Percentiles rank a stretch among this genome's conserved stretches.
Conservation (phyloP, 2,113 vertebrate genomes). For the Salvelinus fontinalis region DNA sequence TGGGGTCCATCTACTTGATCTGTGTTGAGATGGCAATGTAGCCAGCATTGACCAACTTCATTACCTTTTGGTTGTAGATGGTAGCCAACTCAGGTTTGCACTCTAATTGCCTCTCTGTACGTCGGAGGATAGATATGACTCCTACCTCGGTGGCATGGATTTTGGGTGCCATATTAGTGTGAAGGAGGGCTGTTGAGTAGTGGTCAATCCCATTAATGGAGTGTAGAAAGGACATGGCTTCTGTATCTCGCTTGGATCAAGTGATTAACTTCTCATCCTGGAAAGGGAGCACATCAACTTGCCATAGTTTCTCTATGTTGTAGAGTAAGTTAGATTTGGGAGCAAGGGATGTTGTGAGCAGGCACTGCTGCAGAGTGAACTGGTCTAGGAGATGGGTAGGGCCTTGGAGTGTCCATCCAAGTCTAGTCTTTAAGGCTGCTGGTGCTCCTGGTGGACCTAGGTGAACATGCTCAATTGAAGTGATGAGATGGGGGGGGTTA, state of each 20-base stretch:
- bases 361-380: background rate
- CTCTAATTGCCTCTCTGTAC: background rate
- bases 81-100: background rate
- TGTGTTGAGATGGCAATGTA: background rate
- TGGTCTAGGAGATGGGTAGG: background rate
- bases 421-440: constrained; percentile 7
- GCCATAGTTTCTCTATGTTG: constrained; percentile 24
- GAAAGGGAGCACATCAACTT: background rate
- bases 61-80: background rate
- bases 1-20: background rate
- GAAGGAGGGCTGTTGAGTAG: no score
- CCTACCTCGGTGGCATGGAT: no score
- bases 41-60: background rate
- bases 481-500: constrained; percentile 8
- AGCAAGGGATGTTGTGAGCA: background rate
- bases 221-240: constrained; percentile 1
- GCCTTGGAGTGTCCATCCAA: constrained; percentile 17
- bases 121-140: no score
- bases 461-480: background rate
- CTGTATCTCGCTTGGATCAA: background rate
- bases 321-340: background rate
- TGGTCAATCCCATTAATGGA: background rate
- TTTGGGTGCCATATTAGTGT: no score
- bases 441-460: constrained; percentile 15
- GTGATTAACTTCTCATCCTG: no score